phyloP scores from a whole-genome alignment of 2,113 vertebrate genomes.

The Tragulus kanchil region DNA sequence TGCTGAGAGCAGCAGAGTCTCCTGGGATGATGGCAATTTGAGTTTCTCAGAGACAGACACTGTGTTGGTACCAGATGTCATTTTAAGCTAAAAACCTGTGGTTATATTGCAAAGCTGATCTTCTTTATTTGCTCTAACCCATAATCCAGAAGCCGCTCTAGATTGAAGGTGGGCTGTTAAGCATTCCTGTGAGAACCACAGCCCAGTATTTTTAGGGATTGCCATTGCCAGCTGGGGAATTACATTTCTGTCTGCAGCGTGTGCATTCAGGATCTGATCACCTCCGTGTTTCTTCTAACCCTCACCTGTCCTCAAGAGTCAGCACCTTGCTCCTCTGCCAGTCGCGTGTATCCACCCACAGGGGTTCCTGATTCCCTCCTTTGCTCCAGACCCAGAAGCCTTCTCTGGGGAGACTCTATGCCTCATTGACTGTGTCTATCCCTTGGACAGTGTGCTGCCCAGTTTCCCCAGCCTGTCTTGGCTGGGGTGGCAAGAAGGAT shows the following conservation, averaged over 20 bases:
- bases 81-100: constrained; percentile 65
- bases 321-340: background rate
- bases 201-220: constrained; percentile 40
- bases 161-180: constrained; percentile 13
- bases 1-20: constrained; percentile 2
- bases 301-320: background rate
- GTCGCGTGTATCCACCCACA: background rate
- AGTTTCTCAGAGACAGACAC: constrained; percentile 66
- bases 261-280: background rate
- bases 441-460: background rate
- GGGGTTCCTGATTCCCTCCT: background rate
- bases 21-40: constrained; percentile 32
- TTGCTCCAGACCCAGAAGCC: background rate
- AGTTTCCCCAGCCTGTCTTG: background rate
- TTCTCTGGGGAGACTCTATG: background rate
- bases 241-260: background rate
- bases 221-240: background rate
- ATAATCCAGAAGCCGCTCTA: constrained; percentile 53
- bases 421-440: background rate
- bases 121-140: constrained; percentile 70
- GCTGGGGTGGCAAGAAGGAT: background rate
- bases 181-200: background rate
- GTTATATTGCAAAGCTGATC: constrained; percentile 59
- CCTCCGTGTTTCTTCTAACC: background rate
- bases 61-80: constrained; percentile 69